Base-by-base conservation (phyloP, 2,797 vertebrate species). In the Channallabes apus region DNA sequence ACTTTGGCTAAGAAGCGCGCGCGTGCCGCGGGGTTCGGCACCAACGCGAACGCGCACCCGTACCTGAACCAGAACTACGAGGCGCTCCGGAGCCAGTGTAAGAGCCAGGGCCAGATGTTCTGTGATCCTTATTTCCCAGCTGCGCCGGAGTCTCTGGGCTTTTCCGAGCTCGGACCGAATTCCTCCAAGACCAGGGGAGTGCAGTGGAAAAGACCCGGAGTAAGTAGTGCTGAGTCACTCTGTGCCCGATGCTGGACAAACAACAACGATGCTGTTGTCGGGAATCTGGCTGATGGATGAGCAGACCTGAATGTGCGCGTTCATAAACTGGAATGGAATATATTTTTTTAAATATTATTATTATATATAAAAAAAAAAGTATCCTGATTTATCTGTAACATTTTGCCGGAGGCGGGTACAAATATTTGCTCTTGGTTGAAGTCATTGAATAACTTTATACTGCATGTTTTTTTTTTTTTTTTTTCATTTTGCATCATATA, bases 121-220 rank as follows among this genome's bases (percentile, higher is more conserved):
- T 93, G 94, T 29, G 98, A 99, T 90, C 93, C 95, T 0, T 81
- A 86, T 11, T 98, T 98, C 90, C 94, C 96, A 4, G 95, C 97
- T 64, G 87, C 88, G 0, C 93, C 96, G 3, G 76, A 95, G 1
- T 89, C 96, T 0, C 92, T 99, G 85, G 97, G 98, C 56, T 98
- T 95, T 91, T 95, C 93, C 0, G 97, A 99, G 64, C 90, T 99
- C 91, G 98, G 97, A 7, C 93, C 94, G 0, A 85, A 84, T 90
- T 97, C 97, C 0, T 20, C 4, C 93, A 97, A 98, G 89, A 94
- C 93, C 8, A 94, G 94, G 1, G 97, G 96, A 46, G 92, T 98
- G 86, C 94, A 90, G 86, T 98, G 97, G 97, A 96, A 95, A 90
- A 95, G 96, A 89, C 96, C 96, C 29, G 91, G 93, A 92, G 96